phyloP scores from a whole-genome alignment of 2,888 invertebrate species.

The Notocelia uddmanniana region DNA sequence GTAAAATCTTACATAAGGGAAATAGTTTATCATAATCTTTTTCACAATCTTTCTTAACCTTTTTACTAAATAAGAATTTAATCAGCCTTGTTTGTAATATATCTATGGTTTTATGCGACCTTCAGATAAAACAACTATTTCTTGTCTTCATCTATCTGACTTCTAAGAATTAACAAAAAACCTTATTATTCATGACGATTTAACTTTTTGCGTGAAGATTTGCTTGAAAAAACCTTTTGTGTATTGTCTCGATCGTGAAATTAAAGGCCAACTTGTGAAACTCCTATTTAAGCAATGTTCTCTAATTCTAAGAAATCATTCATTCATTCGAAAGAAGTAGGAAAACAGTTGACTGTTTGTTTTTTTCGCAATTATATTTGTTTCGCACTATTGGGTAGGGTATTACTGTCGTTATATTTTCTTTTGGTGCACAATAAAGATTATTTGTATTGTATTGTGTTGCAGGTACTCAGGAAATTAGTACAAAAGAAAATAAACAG shows the following conservation, averaged over 20 bases:
- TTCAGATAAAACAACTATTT: background rate
- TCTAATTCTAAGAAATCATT: background rate
- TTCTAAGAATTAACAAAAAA: constrained; percentile 13
- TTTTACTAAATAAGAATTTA: background rate
- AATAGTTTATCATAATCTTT: too few relatives aligned
- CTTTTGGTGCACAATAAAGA: too few relatives aligned
- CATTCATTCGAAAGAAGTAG: background rate
- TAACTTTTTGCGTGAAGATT: constrained; percentile 12
- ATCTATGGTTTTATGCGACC: background rate
- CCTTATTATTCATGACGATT: constrained; percentile 7
- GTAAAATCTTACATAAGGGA: too few relatives aligned
- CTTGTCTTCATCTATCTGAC: background rate
- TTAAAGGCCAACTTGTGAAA: background rate
- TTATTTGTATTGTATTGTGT: too few relatives aligned
- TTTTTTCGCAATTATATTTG: too few relatives aligned
- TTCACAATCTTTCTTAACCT: too few relatives aligned
- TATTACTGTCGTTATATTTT: too few relatives aligned
- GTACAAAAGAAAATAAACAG: too few relatives aligned
- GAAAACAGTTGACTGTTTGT: too few relatives aligned
- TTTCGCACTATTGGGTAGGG: too few relatives aligned
- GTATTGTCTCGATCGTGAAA: constrained; percentile 6
- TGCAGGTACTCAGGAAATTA: too few relatives aligned
- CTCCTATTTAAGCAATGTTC: background rate
- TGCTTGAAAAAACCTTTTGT: constrained; percentile 16
- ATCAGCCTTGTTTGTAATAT: background rate